phyloP scores from a whole-genome alignment of 92 coral and sea anemone genomes.

The Virgularia gustaviana region DNA sequence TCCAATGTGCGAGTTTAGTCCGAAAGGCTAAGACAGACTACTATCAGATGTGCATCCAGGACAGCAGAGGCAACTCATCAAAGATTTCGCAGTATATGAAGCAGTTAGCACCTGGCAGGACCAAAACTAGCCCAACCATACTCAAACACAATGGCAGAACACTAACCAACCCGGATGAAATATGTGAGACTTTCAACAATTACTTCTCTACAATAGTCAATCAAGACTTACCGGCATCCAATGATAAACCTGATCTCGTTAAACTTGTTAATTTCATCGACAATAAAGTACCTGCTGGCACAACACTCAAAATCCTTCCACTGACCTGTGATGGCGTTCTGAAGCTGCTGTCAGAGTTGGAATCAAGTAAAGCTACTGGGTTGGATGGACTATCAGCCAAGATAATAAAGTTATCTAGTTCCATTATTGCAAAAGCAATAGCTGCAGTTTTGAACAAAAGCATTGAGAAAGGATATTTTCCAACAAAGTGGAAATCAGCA shows the following conservation, averaged over 20 bases:
- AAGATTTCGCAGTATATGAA: conserved; percentile 34
- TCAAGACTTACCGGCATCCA: neutral
- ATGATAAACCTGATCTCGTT: neutral
- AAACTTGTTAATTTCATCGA: conserved; percentile 13
- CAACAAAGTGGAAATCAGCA: conserved; percentile 29
- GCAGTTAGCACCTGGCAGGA: neutral
- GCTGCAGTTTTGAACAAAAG: conserved; percentile 28
- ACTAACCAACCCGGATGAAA: neutral
- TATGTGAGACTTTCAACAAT: conserved; percentile 29
- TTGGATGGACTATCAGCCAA: conserved; percentile 28
- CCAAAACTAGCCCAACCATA: conserved; percentile 17
- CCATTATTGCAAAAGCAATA: conserved; percentile 9
- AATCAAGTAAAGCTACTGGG: conserved; percentile 36
- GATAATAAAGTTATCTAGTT: conserved; percentile 27
- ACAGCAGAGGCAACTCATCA: conserved; percentile 22
- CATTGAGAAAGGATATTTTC: conserved; percentile 12
- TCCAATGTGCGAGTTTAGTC: conserved; percentile 27
- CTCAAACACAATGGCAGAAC: conserved; percentile 12
- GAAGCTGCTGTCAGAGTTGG: conserved; percentile 6
- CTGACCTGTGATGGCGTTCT: conserved; percentile 24
- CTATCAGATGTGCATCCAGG: conserved; percentile 20
- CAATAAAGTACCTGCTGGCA: neutral
- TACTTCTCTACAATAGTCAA: conserved; percentile 35
- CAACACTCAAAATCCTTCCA: conserved; percentile 12
- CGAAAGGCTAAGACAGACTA: conserved; percentile 30